phyloP scores from a whole-genome alignment of 2,888 invertebrate genomes.

The Pecten maximus region DNA sequence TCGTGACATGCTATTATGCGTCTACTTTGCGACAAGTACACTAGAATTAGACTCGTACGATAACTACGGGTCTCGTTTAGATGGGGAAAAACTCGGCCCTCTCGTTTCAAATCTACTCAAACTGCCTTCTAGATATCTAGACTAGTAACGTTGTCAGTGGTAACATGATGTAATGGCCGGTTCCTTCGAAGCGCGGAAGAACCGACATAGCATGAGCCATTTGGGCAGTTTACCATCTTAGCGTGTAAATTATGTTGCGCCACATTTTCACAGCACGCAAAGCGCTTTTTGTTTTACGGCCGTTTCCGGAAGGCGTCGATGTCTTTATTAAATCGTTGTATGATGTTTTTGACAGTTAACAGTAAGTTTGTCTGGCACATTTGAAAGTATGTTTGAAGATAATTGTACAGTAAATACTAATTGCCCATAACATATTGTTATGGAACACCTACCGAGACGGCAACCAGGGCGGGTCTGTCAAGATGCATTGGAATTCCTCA shows the following conservation, averaged over 20 bases:
- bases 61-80: background rate
- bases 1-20: background rate
- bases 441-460: background rate
- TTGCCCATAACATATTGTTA: background rate
- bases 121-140: background rate
- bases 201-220: background rate
- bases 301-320: background rate
- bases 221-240: background rate
- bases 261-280: background rate
- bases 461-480: background rate
- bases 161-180: background rate
- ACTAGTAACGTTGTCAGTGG: constrained; percentile 5
- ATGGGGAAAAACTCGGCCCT: background rate
- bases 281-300: background rate
- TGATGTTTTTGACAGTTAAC: background rate
- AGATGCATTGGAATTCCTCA: background rate
- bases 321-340: background rate
- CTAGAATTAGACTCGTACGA: background rate
- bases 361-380: background rate
- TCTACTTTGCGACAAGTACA: background rate
- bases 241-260: background rate
- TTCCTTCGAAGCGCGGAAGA: background rate
- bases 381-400: background rate
- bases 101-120: constrained; percentile 18
- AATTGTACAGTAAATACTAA: background rate